Evolutionary conservation across 2,113 vertebrate genomes (phyloP), one percentile per base, ranked within the genome.

Genomic region (Lipophrys pholis): DNA sequence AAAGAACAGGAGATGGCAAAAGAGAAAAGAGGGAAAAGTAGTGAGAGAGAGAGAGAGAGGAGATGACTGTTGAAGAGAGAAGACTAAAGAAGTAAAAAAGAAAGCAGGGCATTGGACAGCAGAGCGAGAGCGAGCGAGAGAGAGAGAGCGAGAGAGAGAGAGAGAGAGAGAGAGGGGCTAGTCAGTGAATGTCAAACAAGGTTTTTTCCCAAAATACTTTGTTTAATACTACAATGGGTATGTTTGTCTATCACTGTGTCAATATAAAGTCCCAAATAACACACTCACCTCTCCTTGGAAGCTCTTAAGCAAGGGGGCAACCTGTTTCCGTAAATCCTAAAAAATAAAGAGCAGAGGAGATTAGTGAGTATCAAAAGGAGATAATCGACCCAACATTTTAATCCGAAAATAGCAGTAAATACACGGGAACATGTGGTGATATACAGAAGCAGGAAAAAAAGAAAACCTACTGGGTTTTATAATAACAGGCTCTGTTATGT

Each of bases 251-350:
- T 59, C 41, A 55, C 9, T 39, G 36, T 69, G 50, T 76, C 39
- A 75, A 56, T 50, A 57, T 43, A 69, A 73, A 76, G 52, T 53
- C 21, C 17, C 21, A 45, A 79, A 53, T 11, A 65, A 66, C 54
- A 76, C 52, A 90, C 96, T 97, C 93, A 99, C 98, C 97, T 99
- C 98, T 83, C 96, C 96, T 92, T 99, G 98, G 94, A 99, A 99
- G 94, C 97, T 99, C 95, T 99, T 99, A 89, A 99, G 94, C 77
- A 99, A 92, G 0, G 98, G 98, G 80, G 98, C 96, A 92, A 98
- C 97, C 94, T 97, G 96, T 95, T 99, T 99, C 88, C 97, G 95
- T 86, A 99, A 93, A 93, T 99, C 98, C 98, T 99, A 73, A 52
- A 83, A 9, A 65, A 68, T 8, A 15, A 39, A 62, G 51, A 73